Evolutionary conservation across 2,888 invertebrate species (phyloP).

Genomic region (Drosophila demipolita): DNA sequence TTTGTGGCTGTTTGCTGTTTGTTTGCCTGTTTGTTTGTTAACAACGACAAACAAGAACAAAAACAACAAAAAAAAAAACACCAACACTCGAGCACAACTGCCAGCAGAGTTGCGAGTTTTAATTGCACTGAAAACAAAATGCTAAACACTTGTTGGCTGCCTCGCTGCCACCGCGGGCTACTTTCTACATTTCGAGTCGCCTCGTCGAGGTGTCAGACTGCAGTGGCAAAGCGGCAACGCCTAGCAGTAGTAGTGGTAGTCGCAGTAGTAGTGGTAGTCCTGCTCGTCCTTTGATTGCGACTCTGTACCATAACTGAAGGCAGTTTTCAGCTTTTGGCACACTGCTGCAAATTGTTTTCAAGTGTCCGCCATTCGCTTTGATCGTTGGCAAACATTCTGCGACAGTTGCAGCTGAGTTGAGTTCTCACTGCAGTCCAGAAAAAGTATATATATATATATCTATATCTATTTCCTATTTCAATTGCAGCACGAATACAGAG

Average conservation of each 20-base stretch:
- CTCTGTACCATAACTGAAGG: slow-evolving; percentile 49
- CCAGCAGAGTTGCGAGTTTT: slow-evolving; percentile 60
- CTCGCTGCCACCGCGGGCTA: slow-evolving; percentile 53
- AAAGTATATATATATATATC: not conserved
- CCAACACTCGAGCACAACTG: slow-evolving; percentile 51
- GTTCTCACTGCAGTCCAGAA: slow-evolving; percentile 12
- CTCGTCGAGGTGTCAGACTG: slow-evolving; percentile 59
- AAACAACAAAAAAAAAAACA: slow-evolving; percentile 27
- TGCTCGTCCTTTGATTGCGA: slow-evolving; percentile 45
- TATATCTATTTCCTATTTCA: slow-evolving; percentile 27
- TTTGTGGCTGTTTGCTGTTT: slow-evolving; percentile 69
- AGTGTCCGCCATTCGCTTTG: slow-evolving; percentile 53
- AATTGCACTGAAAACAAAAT: slow-evolving; percentile 76
- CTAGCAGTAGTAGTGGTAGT: slow-evolving; percentile 5
- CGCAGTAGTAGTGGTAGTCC: not conserved
- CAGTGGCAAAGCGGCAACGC: slow-evolving; percentile 19
- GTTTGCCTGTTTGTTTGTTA: slow-evolving; percentile 48
- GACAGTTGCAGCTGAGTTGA: slow-evolving; percentile 51
- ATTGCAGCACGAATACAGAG: not conserved
- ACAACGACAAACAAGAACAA: slow-evolving; percentile 36
- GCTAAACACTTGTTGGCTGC: slow-evolving; percentile 77
- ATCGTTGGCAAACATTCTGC: slow-evolving; percentile 55
- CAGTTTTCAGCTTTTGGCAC: slow-evolving; percentile 35
- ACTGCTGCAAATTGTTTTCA: slow-evolving; percentile 38
- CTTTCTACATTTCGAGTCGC: slow-evolving; percentile 57